Percentiles rank a stretch among this genome's conserved stretches.
phyloP scores from a whole-genome alignment of 2,888 invertebrate genomes.

The Scaeva pyrastri region DNA sequence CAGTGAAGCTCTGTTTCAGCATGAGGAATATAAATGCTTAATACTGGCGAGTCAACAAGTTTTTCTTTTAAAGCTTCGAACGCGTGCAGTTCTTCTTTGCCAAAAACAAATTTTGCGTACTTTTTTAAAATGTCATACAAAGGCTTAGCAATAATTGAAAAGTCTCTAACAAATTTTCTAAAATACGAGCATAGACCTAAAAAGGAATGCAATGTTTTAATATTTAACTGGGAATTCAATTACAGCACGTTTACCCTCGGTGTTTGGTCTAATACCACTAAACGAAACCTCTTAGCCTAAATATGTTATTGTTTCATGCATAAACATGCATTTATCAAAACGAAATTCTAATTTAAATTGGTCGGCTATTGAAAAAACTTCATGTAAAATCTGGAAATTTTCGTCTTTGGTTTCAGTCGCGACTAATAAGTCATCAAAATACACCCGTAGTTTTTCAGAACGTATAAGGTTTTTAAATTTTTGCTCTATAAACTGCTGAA shows the following conservation, averaged over 20 bases:
- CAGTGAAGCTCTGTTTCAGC: neutral
- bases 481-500: neutral
- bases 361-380: neutral
- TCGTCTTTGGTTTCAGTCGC: neutral
- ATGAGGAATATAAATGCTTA: too few species aligned
- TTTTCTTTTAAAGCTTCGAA: neutral
- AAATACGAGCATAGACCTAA: neutral
- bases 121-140: neutral
- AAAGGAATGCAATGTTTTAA: too few species aligned
- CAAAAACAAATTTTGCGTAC: neutral
- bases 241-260: too few species aligned
- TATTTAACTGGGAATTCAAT: too few species aligned
- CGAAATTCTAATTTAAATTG: conserved; percentile 1
- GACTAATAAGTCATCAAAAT: neutral
- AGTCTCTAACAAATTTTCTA: neutral
- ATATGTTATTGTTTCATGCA: neutral
- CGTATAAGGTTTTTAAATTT: neutral
- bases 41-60: neutral
- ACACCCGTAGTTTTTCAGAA: neutral
- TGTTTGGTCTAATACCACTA: too few species aligned
- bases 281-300: neutral
- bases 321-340: neutral
- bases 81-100: neutral
- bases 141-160: neutral
- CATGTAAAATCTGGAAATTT: neutral